Evolutionary conservation across 2,888 invertebrate genomes (phyloP), one percentile per base, ranked within the genome.

Genomic region (Platycheirus albimanus): DNA sequence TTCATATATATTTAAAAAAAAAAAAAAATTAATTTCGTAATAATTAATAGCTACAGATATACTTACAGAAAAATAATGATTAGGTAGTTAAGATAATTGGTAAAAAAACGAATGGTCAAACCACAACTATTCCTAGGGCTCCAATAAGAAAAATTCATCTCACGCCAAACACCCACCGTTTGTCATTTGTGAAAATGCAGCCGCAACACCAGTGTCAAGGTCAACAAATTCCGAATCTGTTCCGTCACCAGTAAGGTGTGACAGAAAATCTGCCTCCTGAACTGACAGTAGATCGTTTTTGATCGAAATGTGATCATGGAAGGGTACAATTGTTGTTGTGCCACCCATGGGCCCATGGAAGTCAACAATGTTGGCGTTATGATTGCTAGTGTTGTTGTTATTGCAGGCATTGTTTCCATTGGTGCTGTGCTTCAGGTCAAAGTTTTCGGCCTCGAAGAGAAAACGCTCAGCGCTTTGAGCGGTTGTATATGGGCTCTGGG

Each of bases 401-500:
- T 88, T 88, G 74, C 77, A 83, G 56, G 61, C 71, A 13, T 83
- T 78, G 69, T 8, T 33, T 4, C 72, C 70, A 74, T 87, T 88
- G 28, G 85, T 86, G 58, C 86, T 87, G 79, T 90, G 90, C 85
- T 90, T 90, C 56, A 89, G 89, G 52, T 91, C 91, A 66, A 87
- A 89, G 28, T 87, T 88, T 43, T 90, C 90, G 19, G 87, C 88
- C 86, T 91, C 91, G 84, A 90, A 91, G 20, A 91, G 87, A 79
- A 91, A 91, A 8, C 90, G 88, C 85, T 91, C 90, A n/a, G 91
- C 90, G 75, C 90, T 90, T 69, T 91, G 87, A 33, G 89, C 90
- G 4, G 90, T 90, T 52, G 91, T 91, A 52, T 91, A 91, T 17
- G 91, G 91, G 70, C 90, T 90, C 84, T 90, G 90, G 11, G 90